Conservation (phyloP, 2,113 vertebrate genomes). For the Tamias sibiricus region DNA sequence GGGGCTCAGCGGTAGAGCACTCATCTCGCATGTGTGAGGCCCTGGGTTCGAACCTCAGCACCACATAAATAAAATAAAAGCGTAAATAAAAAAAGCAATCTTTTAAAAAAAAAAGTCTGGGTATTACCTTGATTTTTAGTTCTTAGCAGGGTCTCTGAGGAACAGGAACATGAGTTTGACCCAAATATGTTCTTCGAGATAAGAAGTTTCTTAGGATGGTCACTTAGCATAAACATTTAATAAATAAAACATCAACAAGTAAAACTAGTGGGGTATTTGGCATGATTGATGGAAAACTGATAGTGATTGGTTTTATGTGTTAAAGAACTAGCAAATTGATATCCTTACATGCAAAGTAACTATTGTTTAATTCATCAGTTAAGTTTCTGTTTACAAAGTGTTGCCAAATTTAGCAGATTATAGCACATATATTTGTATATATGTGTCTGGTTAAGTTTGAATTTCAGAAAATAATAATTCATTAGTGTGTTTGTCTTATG, state of each 20-base stretch:
- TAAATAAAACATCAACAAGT: conserved; percentile 23
- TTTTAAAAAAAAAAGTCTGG: too few relatives aligned
- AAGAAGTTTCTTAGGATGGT: neutral
- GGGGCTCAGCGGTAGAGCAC: too few relatives aligned
- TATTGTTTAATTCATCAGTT: neutral
- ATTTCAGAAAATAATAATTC: neutral
- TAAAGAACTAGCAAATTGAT: neutral
- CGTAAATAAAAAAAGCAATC: too few relatives aligned
- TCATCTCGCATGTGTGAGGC: too few relatives aligned
- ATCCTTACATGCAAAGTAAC: neutral
- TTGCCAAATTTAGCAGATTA: neutral
- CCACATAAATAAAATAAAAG: too few relatives aligned
- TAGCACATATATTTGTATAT: too few relatives aligned
- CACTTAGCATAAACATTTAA: neutral
- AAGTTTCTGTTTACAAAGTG: neutral
- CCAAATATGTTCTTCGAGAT: neutral
- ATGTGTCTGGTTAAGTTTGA: neutral
- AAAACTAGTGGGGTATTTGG: neutral
- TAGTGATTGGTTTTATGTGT: neutral
- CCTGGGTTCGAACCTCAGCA: too few relatives aligned
- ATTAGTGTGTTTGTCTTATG: neutral
- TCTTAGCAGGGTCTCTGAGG: neutral
- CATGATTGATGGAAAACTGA: conserved; percentile 67
- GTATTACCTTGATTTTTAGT: neutral
- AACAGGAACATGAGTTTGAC: neutral